These are phyloP conservation scores for Iselma pallidipennis DNA, from an alignment of 2,888 invertebrate genomes.

Conservation along the genomic window DNA sequence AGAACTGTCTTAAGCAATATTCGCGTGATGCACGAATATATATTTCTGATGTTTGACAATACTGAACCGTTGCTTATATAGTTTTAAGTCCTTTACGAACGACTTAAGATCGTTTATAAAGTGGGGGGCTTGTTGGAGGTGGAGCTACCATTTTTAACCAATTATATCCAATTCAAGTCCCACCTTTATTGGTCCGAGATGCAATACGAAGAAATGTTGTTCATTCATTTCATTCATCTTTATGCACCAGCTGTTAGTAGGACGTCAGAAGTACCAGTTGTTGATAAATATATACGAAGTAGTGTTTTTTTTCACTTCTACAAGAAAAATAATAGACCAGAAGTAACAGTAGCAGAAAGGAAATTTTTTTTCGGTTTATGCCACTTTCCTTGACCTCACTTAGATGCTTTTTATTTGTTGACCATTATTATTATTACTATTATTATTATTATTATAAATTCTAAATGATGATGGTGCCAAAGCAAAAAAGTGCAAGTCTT, in stretches of 20 bases:
- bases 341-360: no score
- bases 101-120: constrained; percentile 33
- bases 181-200: constrained; percentile 30
- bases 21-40: constrained; percentile 39
- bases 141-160: constrained; percentile 40
- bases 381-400: constrained; percentile 27
- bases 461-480: constrained; percentile 3
- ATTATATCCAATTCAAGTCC: constrained; percentile 27
- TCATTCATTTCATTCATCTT: constrained; percentile 41
- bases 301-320: no score
- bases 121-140: constrained; percentile 36
- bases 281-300: no score
- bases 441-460: neutral
- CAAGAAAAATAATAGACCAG: no score
- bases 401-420: no score
- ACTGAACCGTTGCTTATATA: constrained; percentile 44
- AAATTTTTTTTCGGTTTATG: no score
- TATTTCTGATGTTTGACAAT: constrained; percentile 38
- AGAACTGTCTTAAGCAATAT: constrained; percentile 23
- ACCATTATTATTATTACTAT: neutral
- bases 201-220: constrained; percentile 27
- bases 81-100: constrained; percentile 40
- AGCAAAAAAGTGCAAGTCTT: constrained; percentile 30
- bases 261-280: no score
- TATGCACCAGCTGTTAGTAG: constrained; percentile 9